Conservation (phyloP, 2,113 vertebrate genomes). For the Labrus mixtus region DNA sequence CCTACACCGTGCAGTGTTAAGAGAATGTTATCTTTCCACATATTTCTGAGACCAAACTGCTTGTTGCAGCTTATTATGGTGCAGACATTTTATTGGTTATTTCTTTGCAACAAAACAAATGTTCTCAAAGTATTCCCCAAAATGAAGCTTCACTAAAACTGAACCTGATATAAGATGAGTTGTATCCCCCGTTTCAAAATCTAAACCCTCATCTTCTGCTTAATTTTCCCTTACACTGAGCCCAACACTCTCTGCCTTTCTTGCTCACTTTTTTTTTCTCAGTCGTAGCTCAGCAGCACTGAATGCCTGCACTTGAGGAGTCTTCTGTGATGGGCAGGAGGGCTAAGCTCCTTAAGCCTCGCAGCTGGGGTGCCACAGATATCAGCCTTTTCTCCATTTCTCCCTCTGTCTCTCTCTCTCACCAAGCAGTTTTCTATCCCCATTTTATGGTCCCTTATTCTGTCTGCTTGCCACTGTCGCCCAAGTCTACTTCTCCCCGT, state of each 20-base stretch:
- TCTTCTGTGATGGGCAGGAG: slow-evolving; percentile 67
- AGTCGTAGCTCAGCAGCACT: slow-evolving; percentile 56
- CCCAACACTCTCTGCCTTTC: slow-evolving; percentile 2
- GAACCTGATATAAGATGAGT: slow-evolving; percentile 2
- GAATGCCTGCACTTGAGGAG: slow-evolving; percentile 72
- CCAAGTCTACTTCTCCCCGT: slow-evolving; percentile 40
- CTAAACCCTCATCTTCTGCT: slow-evolving; percentile 19
- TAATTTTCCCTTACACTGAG: slow-evolving; percentile 23
- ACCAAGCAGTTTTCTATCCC: slow-evolving; percentile 55
- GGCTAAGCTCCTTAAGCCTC: slow-evolving; percentile 77
- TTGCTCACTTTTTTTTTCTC: slow-evolving; percentile 56
- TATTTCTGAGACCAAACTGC: too few relatives aligned
- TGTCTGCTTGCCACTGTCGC: slow-evolving; percentile 45
- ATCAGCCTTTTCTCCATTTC: slow-evolving; percentile 64
- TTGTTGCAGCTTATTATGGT: background rate
- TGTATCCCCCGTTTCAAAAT: slow-evolving; percentile 1
- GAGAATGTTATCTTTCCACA: background rate
- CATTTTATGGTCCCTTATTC: slow-evolving; percentile 65
- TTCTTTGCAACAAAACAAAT: background rate
- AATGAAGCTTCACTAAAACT: background rate
- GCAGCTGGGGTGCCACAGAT: slow-evolving; percentile 77
- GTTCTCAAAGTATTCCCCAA: background rate
- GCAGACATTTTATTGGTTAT: background rate
- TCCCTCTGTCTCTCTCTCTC: slow-evolving; percentile 47
- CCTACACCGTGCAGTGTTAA: background rate